Conservation (phyloP, 2,888 invertebrate species). For the Rhamphomyia laevipes region DNA sequence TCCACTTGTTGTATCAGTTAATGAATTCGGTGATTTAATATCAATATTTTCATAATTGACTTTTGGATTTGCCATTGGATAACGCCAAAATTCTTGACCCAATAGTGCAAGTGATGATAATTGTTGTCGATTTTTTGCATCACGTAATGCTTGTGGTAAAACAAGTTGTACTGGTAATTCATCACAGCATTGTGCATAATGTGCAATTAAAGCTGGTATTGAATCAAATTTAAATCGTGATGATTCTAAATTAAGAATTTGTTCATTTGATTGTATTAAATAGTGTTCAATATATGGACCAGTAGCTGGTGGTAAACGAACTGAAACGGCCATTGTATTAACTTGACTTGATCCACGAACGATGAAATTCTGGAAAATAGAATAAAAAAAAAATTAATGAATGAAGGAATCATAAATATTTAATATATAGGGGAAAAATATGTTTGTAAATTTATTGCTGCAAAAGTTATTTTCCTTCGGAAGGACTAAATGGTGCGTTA, state of each 20-base stretch:
- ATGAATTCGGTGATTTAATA: conserved; percentile 35
- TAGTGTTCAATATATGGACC: conserved; percentile 94
- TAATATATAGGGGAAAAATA: no score
- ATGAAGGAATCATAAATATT: no score
- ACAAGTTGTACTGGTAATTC: conserved; percentile 85
- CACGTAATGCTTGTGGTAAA: conserved; percentile 72
- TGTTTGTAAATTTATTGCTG: no score
- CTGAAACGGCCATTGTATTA: conserved; percentile 90
- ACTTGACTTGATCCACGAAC: conserved; percentile 89
- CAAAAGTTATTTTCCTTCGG: no score
- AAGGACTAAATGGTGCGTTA: conserved; percentile 29
- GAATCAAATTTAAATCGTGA: conserved; percentile 88
- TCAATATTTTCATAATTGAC: conserved; percentile 32
- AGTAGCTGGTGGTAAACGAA: conserved; percentile 73
- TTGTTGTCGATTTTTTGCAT: conserved; percentile 82
- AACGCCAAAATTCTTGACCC: conserved; percentile 79
- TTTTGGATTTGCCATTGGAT: conserved; percentile 65
- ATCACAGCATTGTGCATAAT: conserved; percentile 89
- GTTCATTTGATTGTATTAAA: conserved; percentile 74
- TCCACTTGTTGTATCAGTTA: conserved; percentile 36
- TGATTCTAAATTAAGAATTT: conserved; percentile 79
- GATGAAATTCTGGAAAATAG: conserved; percentile 73
- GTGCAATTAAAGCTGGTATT: conserved; percentile 83
- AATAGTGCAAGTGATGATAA: conserved; percentile 80
- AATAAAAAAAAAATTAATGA: background rate